These are phyloP conservation scores for Isaurus tuberculatus DNA, from an alignment of 92 coral and sea anemone species.

Conservation along the genomic window DNA sequence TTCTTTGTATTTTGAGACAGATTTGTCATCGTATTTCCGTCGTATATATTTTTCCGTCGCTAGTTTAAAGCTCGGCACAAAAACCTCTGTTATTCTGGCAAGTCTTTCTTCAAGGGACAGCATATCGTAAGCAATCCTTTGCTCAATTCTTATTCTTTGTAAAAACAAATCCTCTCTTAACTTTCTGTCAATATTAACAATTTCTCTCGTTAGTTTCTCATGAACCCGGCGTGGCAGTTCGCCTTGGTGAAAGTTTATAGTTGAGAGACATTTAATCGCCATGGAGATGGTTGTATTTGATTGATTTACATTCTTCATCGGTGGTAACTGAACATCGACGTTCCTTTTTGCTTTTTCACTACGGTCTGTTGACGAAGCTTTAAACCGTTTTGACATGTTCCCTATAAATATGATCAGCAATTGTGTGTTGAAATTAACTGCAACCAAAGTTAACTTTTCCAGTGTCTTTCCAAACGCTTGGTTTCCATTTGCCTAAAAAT, in stretches of 20 bases:
- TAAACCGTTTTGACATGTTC: background rate
- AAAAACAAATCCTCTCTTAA: constrained; percentile 54
- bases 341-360: background rate
- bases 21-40: no score
- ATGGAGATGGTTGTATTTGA: background rate
- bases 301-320: background rate
- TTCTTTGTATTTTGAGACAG: background rate
- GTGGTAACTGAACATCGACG: constrained; percentile 1
- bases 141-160: constrained; percentile 31
- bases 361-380: background rate
- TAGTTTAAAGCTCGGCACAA: background rate
- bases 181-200: constrained; percentile 45
- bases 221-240: constrained; percentile 26
- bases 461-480: no score
- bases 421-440: background rate
- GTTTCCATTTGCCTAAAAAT: no score
- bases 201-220: constrained; percentile 54
- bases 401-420: background rate
- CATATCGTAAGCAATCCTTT: constrained; percentile 19
- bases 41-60: background rate
- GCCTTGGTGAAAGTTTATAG: constrained; percentile 19
- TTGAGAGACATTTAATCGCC: constrained; percentile 7
- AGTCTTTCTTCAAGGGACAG: constrained; percentile 25
- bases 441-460: background rate
- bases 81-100: background rate